These are phyloP conservation scores for Paramormyrops kingsleyae DNA, from an alignment of 2,113 vertebrate genomes.

Conservation along the genomic window DNA sequence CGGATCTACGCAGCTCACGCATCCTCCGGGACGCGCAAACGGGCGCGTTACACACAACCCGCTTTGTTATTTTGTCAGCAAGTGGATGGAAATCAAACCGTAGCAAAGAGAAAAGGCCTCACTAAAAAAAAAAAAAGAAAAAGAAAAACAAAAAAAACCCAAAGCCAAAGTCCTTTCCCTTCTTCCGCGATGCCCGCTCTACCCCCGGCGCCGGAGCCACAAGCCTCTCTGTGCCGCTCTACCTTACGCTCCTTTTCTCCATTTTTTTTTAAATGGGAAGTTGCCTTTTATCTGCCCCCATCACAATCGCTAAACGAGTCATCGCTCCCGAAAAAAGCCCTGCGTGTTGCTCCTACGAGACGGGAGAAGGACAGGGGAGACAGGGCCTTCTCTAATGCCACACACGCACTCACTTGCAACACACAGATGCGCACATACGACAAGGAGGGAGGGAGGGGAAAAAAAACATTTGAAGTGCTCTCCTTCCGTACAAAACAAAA, in stretches of 20 bases:
- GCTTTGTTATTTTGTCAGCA: slow-evolving; percentile 30
- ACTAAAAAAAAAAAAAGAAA: slow-evolving; percentile 38
- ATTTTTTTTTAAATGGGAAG: slow-evolving; percentile 47
- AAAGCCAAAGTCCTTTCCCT: slow-evolving; percentile 1
- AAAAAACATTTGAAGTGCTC: slow-evolving; percentile 13
- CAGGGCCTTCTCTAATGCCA: slow-evolving; percentile 58
- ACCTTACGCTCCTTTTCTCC: not conserved
- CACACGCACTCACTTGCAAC: slow-evolving; percentile 35
- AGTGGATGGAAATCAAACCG: slow-evolving; percentile 35
- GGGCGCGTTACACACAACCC: slow-evolving; percentile 27
- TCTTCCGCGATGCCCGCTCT: not conserved
- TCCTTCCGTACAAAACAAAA: slow-evolving; percentile 15
- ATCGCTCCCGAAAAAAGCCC: slow-evolving; percentile 66
- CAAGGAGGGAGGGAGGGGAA: slow-evolving; percentile 40
- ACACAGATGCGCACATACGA: slow-evolving; percentile 24
- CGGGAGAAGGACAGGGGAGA: slow-evolving; percentile 64
- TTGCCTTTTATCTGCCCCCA: slow-evolving; percentile 35
- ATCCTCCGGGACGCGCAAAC: slow-evolving; percentile 18
- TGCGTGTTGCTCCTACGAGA: slow-evolving; percentile 65
- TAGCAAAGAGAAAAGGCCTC: slow-evolving; percentile 20
- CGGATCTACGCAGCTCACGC: not conserved
- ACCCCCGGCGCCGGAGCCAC: slow-evolving; percentile 3
- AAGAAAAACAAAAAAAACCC: slow-evolving; percentile 24
- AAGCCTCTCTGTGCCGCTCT: slow-evolving; percentile 31
- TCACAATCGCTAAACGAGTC: slow-evolving; percentile 56